Evolutionary conservation across 2,113 vertebrate genomes (phyloP).

Genomic region (Corythornis madagascariensis): DNA sequence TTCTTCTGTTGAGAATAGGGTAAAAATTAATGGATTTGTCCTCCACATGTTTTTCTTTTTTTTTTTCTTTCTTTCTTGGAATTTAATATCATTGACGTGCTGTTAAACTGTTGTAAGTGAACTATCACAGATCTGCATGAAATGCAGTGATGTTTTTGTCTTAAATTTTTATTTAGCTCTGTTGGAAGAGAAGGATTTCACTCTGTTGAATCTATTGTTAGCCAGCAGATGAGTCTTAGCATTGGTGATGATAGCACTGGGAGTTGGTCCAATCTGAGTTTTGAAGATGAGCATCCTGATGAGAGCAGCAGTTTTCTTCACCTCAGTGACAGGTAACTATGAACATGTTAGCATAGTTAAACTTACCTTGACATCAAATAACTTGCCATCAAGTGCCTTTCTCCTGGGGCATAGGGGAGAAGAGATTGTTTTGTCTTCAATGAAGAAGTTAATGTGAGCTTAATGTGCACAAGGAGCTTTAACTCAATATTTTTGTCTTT

Average conservation of each 20-base stretch:
- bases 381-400: not conserved
- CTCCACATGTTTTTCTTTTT: fast-evolving
- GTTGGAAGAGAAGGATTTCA: slow-evolving; percentile 82
- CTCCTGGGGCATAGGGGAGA: not conserved
- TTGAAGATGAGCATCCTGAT: slow-evolving; percentile 94
- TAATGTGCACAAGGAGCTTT: not conserved
- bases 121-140: not conserved
- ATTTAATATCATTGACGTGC: not conserved
- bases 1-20: not conserved
- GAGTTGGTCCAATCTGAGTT: slow-evolving; percentile 98
- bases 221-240: slow-evolving; percentile 90
- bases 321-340: slow-evolving; percentile 93
- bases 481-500: not conserved
- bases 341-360: not conserved
- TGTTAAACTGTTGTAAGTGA: not conserved
- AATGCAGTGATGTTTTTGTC: slow-evolving; percentile 11
- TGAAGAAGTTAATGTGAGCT: not conserved
- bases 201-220: slow-evolving; percentile 84
- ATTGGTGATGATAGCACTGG: slow-evolving; percentile 95
- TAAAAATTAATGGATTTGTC: not conserved
- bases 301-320: slow-evolving; percentile 99
- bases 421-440: not conserved
- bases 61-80: not conserved
- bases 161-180: slow-evolving; percentile 74
- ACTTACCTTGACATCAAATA: not conserved